Percentiles rank a stretch among this genome's conserved stretches.
Conservation (phyloP, 1,140 invertebrate genomes). For the Augochlora pura region DNA sequence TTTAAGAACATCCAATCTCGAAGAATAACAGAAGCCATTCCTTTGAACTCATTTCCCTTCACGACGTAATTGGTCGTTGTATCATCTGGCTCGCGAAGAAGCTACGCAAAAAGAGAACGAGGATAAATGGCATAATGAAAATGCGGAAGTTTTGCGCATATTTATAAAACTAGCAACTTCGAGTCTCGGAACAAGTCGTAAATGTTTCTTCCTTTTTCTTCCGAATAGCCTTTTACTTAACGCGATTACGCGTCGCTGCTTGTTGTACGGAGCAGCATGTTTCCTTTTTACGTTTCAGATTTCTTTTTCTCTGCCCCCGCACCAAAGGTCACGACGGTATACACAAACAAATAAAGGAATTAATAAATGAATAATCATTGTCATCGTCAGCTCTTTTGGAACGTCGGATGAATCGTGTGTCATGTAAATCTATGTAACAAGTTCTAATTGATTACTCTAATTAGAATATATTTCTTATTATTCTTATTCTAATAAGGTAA, state of each 20-base stretch:
- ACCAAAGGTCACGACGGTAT: neutral
- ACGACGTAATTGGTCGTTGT: conserved; percentile 47
- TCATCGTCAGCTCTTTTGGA: too few relatives aligned
- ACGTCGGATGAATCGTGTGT: too few relatives aligned
- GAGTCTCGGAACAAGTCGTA: conserved; percentile 22
- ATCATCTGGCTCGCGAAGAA: conserved; percentile 24
- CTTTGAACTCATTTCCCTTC: conserved; percentile 50
- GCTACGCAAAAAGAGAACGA: conserved; percentile 17
- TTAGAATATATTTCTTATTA: too few relatives aligned
- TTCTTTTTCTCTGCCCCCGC: neutral
- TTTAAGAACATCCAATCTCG: conserved; percentile 16
- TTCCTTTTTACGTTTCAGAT: neutral
- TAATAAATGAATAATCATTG: too few relatives aligned
- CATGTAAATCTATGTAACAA: too few relatives aligned
- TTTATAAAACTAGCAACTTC: conserved; percentile 29
- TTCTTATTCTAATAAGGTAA: too few relatives aligned
- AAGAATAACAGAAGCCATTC: conserved; percentile 51
- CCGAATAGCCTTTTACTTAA: neutral
- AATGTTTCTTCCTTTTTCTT: conserved; percentile 34
- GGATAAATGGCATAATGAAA: conserved; percentile 40
- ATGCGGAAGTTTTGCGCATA: conserved; percentile 41
- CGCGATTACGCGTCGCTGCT: conserved; percentile 1
- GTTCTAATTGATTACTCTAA: too few relatives aligned
- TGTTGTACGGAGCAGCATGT: neutral
- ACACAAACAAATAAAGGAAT: neutral